These are phyloP conservation scores for Stenichneumon culpator DNA, from an alignment of 2,888 invertebrate species.

Conservation along the genomic window DNA sequence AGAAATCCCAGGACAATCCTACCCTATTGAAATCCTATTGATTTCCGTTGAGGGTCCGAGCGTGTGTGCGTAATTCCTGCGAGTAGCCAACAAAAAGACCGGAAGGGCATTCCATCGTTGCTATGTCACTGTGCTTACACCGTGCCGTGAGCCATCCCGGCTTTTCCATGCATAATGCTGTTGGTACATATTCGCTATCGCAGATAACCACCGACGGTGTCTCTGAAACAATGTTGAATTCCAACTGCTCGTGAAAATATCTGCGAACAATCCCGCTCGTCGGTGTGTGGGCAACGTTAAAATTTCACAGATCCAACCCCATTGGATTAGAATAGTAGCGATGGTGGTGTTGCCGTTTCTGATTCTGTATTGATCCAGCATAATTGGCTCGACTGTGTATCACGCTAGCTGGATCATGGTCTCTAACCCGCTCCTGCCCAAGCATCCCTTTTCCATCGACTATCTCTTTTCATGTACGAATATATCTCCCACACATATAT, in stretches of 20 bases:
- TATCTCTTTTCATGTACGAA: conserved; percentile 9
- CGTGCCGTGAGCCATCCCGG: neutral
- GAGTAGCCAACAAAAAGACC: conserved; percentile 8
- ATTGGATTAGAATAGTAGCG: neutral
- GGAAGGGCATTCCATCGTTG: conserved; percentile 7
- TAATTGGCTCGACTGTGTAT: neutral
- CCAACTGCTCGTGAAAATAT: conserved; percentile 11
- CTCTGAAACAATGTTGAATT: neutral
- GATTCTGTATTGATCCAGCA: neutral
- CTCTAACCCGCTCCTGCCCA: conserved; percentile 7
- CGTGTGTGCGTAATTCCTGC: neutral
- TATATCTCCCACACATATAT: conserved; percentile 1
- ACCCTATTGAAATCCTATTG: conserved; percentile 13
- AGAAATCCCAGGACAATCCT: conserved; percentile 4
- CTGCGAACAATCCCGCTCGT: neutral
- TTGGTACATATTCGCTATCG: neutral
- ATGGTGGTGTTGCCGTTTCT: neutral
- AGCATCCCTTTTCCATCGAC: neutral
- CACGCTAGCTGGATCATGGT: conserved; percentile 43
- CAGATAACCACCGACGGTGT: neutral
- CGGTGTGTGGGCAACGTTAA: conserved; percentile 2
- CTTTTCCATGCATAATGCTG: neutral
- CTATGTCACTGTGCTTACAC: neutral
- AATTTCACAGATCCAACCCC: conserved; percentile 42
- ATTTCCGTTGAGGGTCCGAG: neutral